Evolutionary conservation across 2,113 vertebrate species (phyloP), one percentile per base, ranked within the genome.

Genomic region (Puma concolor): DNA sequence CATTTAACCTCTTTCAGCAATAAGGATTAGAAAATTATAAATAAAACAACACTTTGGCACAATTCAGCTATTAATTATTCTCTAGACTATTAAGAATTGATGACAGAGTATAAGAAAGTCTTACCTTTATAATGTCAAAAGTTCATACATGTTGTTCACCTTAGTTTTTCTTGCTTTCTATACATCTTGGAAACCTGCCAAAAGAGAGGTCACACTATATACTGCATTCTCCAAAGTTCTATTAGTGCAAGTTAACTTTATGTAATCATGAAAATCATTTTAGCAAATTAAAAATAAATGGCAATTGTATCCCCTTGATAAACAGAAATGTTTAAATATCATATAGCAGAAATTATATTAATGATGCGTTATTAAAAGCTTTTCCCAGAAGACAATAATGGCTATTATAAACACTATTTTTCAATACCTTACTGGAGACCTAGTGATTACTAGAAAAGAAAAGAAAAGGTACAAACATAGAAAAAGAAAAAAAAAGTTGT

Each of bases 21-120:
- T 82, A 81, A 92, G 0, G 95, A 88, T 38, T 44, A 38, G 50
- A 77, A 96, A 97, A 57, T 3, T 94, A 41, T 38, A 14, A 90
- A 29, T 88, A 80, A 89, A 91, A 79, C 44, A 79, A 69, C 38
- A 80, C 5, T 57, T 89, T n/a, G 5, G 48, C 1, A 87, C 19
- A 81, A 71, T 54, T 88, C 38, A 91, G 25, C 88, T 74, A 19
- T 41, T 67, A 38, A 95, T 36, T 67, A n/a, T 76, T 84, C 36
- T 79, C 25, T 71, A 87, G 64, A 60, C 7, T 66, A 5, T 21
- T 86, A 50, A 77, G 7, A 79, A 60, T 15, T 72, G 17, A 19
- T 54, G 29, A 60, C 14, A 27, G 19, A 50, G 7, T 72, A 54
- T 69, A 48, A 82, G 67, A 74, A 67, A 27, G 0, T 83, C 13